phyloP scores from a whole-genome alignment of 2,888 invertebrate species.

The Pseudococcus longispinus region DNA sequence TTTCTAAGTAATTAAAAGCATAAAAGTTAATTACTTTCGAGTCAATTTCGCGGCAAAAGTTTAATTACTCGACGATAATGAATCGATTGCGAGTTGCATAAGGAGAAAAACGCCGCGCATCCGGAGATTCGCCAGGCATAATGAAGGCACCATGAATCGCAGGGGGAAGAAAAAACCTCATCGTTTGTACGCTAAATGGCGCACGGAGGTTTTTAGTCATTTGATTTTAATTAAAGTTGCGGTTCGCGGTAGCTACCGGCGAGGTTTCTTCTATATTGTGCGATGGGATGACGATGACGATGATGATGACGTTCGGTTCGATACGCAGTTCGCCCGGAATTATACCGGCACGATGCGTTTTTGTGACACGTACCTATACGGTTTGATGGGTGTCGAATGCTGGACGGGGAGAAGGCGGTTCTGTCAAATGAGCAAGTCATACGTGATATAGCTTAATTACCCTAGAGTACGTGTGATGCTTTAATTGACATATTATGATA shows the following conservation, averaged over 20 bases:
- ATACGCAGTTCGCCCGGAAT: neutral
- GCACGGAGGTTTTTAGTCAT: slow-evolving; percentile 11
- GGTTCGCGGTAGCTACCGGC: neutral
- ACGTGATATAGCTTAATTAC: neutral
- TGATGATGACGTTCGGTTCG: neutral
- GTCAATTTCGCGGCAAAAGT: slow-evolving; percentile 20
- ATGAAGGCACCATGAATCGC: neutral
- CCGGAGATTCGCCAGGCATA: neutral
- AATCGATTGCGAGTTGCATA: slow-evolving; percentile 25
- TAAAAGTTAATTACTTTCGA: slow-evolving; percentile 34
- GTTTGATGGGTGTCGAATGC: neutral
- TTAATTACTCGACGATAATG: slow-evolving; percentile 38
- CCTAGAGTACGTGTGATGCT: neutral
- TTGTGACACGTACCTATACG: neutral
- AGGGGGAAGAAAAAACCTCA: neutral
- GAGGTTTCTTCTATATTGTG: neutral
- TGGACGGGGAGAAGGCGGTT: neutral
- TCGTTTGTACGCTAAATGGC: neutral
- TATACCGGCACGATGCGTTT: neutral
- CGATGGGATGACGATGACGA: neutral
- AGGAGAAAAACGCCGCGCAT: neutral
- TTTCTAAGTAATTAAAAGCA: slow-evolving; percentile 46
- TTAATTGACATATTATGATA: neutral
- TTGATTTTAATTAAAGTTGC: slow-evolving; percentile 42
- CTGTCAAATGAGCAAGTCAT: neutral